Base-by-base conservation (phyloP, 2,888 invertebrate genomes). In the Caenorhabditis virilis region DNA sequence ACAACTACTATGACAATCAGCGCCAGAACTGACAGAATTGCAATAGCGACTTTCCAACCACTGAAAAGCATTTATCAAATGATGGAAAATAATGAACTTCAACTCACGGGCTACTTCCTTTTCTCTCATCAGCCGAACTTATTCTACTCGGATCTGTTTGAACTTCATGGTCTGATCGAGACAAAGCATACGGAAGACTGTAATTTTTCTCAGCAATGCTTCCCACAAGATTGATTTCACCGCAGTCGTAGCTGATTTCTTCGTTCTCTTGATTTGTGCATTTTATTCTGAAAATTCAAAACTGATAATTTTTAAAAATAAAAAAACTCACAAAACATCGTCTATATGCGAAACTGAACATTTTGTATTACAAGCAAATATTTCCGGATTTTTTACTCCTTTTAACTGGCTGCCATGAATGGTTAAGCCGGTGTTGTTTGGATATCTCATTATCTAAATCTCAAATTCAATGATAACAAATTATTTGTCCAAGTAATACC, bases 11-110 rank as follows among this genome's bases (percentile, higher is more conserved):
- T 38, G 3, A 60, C 20, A 18, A 69, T 43, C 30, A 74, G 55
- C 1, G 47, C 6, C 26, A 71, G 13, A 7, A 67, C 62, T 0
- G 62, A 63, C n/a, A 69, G 36, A 9, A 74, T 57, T n/a, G 64
- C 70, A n/a, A 71, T 52, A 0, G 69, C 61, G 13, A 63, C 54
- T 47, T 74, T 74, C 73, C 73, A 74, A 11, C 43, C 47, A 23
- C 65, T 64, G 43, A 6, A 51, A 30, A 16, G n/a, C 22, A 22
- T 36, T 36, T n/a, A 23, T 23, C 22, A 36, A 22, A 20, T 15
- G 13, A 22, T 23, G 2, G n/a, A 47, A 35, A 27, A 16, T 23
- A 25, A 36, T 18, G n/a, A n/a, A n/a, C n/a, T n/a, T n/a, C n/a
- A 25, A 49, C 49, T 39, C 6, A 50, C 45, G 62, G 53, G 48